Conservation (phyloP, 2,888 invertebrate genomes). For the Caenorhabditis wallacei region DNA sequence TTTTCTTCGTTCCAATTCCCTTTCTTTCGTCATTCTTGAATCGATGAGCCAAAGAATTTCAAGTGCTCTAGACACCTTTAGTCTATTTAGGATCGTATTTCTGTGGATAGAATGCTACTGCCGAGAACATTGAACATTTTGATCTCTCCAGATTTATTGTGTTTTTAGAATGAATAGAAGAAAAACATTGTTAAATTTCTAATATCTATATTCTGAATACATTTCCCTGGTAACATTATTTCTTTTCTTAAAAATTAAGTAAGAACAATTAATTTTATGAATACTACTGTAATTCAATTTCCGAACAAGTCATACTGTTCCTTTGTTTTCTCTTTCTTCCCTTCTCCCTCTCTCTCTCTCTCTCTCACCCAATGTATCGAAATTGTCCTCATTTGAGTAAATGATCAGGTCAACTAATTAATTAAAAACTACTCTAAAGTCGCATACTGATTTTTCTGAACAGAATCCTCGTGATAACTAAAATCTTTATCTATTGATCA, state of each 20-base stretch:
- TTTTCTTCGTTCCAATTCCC: neutral
- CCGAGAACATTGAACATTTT: neutral
- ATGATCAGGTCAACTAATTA: slow-evolving; percentile 6
- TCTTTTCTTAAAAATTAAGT: no score
- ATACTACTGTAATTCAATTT: neutral
- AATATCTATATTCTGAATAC: no score
- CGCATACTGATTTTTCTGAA: neutral
- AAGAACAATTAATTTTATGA: no score
- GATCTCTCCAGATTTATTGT: neutral
- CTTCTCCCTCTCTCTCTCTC: neutral
- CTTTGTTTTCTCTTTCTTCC: slow-evolving; percentile 15
- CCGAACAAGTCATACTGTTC: neutral
- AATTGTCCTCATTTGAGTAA: slow-evolving; percentile 25
- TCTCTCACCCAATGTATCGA: neutral
- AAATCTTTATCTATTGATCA: neutral
- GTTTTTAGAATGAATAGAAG: no score
- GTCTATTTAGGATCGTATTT: slow-evolving; percentile 15
- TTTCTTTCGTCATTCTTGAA: slow-evolving; percentile 10
- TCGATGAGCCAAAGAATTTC: slow-evolving; percentile 37
- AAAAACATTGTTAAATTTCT: no score
- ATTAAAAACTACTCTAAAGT: neutral
- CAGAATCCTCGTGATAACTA: slow-evolving; percentile 14
- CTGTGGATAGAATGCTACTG: neutral
- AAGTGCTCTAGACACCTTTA: slow-evolving; percentile 20
- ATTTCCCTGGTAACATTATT: no score